A percentile compares a stretch with the other conserved stretches of the same genome.
Evolutionary conservation across 2,797 vertebrate species (phyloP).

Genomic region (Thalassophryne amazonica): DNA sequence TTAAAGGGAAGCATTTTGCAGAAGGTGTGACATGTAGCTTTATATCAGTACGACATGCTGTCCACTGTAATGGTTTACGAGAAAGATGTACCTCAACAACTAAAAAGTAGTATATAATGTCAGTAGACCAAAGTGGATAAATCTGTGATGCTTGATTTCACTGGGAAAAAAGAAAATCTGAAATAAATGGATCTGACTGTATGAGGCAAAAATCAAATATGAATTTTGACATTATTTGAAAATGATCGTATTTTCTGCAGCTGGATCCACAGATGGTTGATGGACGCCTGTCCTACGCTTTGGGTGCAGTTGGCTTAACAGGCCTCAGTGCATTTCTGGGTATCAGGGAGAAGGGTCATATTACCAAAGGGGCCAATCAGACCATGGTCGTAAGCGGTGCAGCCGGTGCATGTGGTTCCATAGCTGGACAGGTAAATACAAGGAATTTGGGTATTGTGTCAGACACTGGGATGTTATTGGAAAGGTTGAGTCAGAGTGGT

Average conservation of each 20-base stretch:
- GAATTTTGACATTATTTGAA: background rate
- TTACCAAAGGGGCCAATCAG: slow-evolving; percentile 83
- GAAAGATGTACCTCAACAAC: too few relatives aligned
- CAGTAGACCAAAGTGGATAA: too few relatives aligned
- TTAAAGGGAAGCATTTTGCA: slow-evolving; percentile 80
- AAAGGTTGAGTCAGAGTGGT: too few relatives aligned
- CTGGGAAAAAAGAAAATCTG: too few relatives aligned
- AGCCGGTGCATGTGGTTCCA: slow-evolving; percentile 90
- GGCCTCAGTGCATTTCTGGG: slow-evolving; percentile 89
- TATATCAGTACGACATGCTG: background rate
- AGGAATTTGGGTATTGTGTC: background rate
- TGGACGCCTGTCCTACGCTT: slow-evolving; percentile 86
- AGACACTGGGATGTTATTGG: too few relatives aligned
- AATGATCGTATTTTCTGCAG: slow-evolving; percentile 55
- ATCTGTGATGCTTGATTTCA: too few relatives aligned
- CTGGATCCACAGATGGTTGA: slow-evolving; percentile 83
- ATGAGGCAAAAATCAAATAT: background rate
- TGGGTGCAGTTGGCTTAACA: slow-evolving; percentile 90
- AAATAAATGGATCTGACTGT: too few relatives aligned
- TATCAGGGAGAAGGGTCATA: slow-evolving; percentile 88
- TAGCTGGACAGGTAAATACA: slow-evolving; percentile 89
- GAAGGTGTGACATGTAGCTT: slow-evolving; percentile 75
- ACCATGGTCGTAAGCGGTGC: slow-evolving; percentile 96
- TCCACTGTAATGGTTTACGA: too few relatives aligned
- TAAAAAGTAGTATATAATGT: too few relatives aligned